Percentiles rank a stretch among this genome's conserved stretches.
phyloP scores from a whole-genome alignment of 2,113 vertebrate species.

The Passerina amoena region DNA sequence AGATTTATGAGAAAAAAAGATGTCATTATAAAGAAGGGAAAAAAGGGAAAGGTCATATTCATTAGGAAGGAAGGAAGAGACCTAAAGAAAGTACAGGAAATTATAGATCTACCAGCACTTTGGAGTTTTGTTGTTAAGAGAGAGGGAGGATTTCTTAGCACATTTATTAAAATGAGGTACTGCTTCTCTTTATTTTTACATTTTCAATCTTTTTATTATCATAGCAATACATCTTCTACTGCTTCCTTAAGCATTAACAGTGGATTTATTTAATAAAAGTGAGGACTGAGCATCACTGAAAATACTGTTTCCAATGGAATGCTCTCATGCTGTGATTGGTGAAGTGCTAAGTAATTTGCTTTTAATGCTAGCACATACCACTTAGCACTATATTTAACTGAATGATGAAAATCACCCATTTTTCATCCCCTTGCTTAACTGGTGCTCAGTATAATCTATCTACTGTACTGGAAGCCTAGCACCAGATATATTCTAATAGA shows the following conservation, averaged over 20 bases:
- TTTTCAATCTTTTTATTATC: constrained; percentile 16
- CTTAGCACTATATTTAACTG: constrained; percentile 79
- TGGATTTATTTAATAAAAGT: constrained; percentile 79
- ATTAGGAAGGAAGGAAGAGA: constrained; percentile 15
- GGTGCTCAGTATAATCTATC: constrained; percentile 67
- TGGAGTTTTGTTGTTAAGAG: constrained; percentile 5
- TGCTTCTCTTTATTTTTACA: constrained; percentile 29
- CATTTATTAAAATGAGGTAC: constrained; percentile 36
- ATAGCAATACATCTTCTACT: not conserved
- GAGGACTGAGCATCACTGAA: constrained; percentile 58
- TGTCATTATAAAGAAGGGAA: not conserved
- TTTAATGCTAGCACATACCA: constrained; percentile 77
- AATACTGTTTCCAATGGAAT: constrained; percentile 67
- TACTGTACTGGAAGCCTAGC: constrained; percentile 61
- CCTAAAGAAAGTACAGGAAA: not conserved
- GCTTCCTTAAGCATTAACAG: constrained; percentile 66
- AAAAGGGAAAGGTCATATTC: constrained; percentile 15
- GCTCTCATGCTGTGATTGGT: constrained; percentile 75
- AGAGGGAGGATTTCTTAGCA: not conserved
- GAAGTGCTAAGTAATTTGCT: constrained; percentile 83
- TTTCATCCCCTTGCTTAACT: constrained; percentile 76
- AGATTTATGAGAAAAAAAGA: constrained; percentile 55
- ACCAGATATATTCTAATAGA: constrained; percentile 61
- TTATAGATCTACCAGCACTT: not conserved
- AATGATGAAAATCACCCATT: constrained; percentile 78